phyloP scores from a whole-genome alignment of 2,888 invertebrate genomes.

The Sinentomon sp. region DNA sequence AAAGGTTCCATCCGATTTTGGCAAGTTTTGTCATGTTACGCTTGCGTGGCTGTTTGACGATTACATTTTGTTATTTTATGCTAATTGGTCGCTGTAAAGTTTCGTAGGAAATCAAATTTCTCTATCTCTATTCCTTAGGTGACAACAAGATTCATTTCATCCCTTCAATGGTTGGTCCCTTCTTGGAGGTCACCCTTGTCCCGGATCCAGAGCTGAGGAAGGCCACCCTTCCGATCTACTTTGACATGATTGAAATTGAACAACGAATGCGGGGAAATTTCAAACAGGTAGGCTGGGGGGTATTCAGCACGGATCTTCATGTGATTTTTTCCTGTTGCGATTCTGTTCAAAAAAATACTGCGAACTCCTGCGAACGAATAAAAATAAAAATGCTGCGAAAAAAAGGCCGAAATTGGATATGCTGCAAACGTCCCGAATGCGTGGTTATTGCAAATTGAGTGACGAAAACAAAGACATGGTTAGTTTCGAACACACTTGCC shows the following conservation, averaged over 20 bases:
- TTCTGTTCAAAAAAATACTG: background rate
- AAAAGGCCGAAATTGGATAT: background rate
- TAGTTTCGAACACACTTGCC: too few relatives aligned
- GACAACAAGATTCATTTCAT: constrained; percentile 67
- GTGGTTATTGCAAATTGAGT: constrained; percentile 2
- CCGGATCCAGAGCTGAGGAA: constrained; percentile 57
- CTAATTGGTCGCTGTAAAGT: too few relatives aligned
- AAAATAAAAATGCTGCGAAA: background rate
- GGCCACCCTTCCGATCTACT: constrained; percentile 70
- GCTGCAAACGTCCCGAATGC: background rate
- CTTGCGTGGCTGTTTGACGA: too few relatives aligned
- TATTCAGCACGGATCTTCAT: background rate
- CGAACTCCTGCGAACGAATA: background rate
- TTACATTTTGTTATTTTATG: too few relatives aligned
- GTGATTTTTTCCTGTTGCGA: background rate
- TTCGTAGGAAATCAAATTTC: too few relatives aligned
- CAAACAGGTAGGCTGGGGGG: constrained; percentile 22
- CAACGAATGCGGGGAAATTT: constrained; percentile 56
- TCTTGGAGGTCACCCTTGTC: constrained; percentile 73
- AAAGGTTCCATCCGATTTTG: too few relatives aligned
- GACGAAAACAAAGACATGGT: too few relatives aligned
- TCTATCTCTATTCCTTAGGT: constrained; percentile 27
- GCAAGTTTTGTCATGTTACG: too few relatives aligned
- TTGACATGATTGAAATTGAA: constrained; percentile 86
- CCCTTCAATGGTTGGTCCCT: constrained; percentile 74